A percentile compares a stretch with the other conserved stretches of the same genome.
Evolutionary conservation across 2,888 invertebrate species (phyloP).

Genomic region (Sicus ferrugineus): DNA sequence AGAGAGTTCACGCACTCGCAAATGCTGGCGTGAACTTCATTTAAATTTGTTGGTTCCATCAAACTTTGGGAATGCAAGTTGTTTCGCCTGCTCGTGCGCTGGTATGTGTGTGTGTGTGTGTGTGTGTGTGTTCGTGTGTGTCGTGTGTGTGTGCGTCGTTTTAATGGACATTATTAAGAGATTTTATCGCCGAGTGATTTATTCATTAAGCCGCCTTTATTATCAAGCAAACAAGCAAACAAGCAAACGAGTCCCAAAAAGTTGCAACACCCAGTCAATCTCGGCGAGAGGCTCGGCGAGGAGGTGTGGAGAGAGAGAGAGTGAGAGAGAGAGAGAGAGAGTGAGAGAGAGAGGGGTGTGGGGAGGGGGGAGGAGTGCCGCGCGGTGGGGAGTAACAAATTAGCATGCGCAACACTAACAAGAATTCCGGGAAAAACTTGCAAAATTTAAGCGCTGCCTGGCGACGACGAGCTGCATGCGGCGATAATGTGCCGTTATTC

Average conservation of each 20-base stretch:
- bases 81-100: not conserved
- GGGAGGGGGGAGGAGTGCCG: not conserved
- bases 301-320: too few species aligned
- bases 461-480: constrained; percentile 10
- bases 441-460: constrained; percentile 1
- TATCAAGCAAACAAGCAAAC: constrained; percentile 56
- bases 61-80: constrained; percentile 9
- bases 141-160: constrained; percentile 38
- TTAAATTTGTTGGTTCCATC: constrained; percentile 20
- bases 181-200: constrained; percentile 64
- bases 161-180: constrained; percentile 63
- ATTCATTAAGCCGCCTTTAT: constrained; percentile 64
- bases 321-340: too few species aligned
- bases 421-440: constrained; percentile 57
- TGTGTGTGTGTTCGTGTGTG: too few species aligned
- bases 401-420: constrained; percentile 55
- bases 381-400: constrained; percentile 32
- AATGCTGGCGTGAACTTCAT: constrained; percentile 19
- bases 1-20: constrained; percentile 9
- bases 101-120: not conserved
- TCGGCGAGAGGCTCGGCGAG: too few species aligned
- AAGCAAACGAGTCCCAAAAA: constrained; percentile 18
- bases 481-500: constrained; percentile 24
- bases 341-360: constrained; percentile 39
- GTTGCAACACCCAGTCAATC: not conserved